Evolutionary conservation across 1,140 invertebrate species (phyloP), one percentile per base, ranked within the genome.

Genomic region (Reticulitermes speratus): DNA sequence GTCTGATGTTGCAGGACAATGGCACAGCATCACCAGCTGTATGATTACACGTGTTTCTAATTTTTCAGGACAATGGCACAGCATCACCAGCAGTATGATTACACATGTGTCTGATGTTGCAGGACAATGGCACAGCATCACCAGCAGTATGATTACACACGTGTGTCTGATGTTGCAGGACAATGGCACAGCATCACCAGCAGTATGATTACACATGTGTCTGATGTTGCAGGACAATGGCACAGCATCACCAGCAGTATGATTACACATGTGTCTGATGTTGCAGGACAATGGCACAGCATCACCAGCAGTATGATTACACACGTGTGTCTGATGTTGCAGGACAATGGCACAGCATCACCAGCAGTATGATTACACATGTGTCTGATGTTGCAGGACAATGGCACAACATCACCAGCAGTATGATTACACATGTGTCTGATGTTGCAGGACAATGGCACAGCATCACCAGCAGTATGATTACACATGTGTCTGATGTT

Each of bases 11-110:
- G 55, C 84, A 87, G 87, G 87, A 85, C 45, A 84, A 38, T 38
- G 86, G 86, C 75, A 88, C 89, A 75, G 88, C 89, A 87, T 88
- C 89, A 55, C 88, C 90, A 30, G 88, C 86, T 88, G 90, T 38
- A 38, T 38, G 38, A 38, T 2, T 38, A 38, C 38, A 38, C 38
- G 38, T 38, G 38, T 38, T 2, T 38, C 38, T 38, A 45, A 38
- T 65, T 5, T 25, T 82, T 19, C 87, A 87, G 87, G 87, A 85
- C 45, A 84, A 38, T 38, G 86, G 86, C 75, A 88, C 89, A 75
- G 88, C 89, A 87, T 88, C 89, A 55, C 87, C 90, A 30, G 88
- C 86, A 88, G 90, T 38, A 38, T 38, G 38, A 38, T 2, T 38
- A 38, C 38, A 38, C 38, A n/a, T n/a, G n/a, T n/a, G 38, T 38